Conservation (phyloP, 1,140 invertebrate genomes). For the Magallana angulata region DNA sequence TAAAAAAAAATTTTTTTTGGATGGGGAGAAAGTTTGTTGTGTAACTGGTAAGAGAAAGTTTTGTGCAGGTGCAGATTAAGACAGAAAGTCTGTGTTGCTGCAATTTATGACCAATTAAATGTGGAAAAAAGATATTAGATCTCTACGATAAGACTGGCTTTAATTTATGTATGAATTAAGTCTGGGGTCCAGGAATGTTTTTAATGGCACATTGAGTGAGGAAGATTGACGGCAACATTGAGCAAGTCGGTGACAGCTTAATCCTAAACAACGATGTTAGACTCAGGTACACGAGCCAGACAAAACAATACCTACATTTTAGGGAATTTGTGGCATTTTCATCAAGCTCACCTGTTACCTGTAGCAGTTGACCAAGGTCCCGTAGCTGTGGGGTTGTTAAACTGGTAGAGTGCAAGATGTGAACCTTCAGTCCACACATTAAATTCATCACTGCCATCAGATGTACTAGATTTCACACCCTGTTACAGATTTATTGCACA, state of each 20-base stretch:
- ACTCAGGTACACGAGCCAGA: conserved; percentile 18
- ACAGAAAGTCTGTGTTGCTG: conserved; percentile 3
- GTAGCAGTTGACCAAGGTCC: conserved; percentile 14
- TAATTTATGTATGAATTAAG: conserved; percentile 21
- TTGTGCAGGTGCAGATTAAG: conserved; percentile 17
- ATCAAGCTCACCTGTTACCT: neutral
- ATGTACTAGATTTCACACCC: conserved; percentile 12
- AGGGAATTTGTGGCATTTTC: conserved; percentile 19
- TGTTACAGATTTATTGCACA: conserved; percentile 26
- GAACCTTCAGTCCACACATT: conserved; percentile 5
- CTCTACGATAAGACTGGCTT: neutral
- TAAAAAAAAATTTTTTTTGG: neutral
- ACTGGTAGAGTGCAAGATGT: neutral
- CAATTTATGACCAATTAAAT: conserved; percentile 30
- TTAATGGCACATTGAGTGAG: conserved; percentile 22
- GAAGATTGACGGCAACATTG: conserved; percentile 17
- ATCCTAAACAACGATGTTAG: conserved; percentile 8
- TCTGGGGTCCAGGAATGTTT: conserved; percentile 12
- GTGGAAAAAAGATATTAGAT: conserved; percentile 23
- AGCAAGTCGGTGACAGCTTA: conserved; percentile 10
- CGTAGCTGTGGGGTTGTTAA: neutral
- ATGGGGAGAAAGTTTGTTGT: neutral
- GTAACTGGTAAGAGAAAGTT: neutral
- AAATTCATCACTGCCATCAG: conserved; percentile 17
- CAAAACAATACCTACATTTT: conserved; percentile 19